A percentile compares a stretch with the other conserved stretches of the same genome.
These are phyloP conservation scores for Blastobasis adustella DNA, from an alignment of 2,888 invertebrate genomes.

Conservation along the genomic window DNA sequence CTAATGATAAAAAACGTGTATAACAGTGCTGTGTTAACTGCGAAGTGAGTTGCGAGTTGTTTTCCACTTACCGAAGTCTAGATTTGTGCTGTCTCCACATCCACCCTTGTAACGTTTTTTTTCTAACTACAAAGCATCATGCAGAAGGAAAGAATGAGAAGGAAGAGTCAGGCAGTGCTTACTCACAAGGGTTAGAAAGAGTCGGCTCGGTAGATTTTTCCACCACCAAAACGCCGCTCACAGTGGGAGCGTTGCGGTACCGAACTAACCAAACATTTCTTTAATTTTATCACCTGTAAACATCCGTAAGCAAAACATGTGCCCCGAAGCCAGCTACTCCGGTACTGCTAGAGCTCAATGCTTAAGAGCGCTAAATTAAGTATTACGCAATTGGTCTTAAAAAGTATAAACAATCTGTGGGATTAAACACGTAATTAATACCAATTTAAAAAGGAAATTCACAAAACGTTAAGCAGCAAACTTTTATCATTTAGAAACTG, in stretches of 20 bases:
- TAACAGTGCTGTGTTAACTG: too few relatives aligned
- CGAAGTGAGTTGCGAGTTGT: too few relatives aligned
- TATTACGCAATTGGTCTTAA: neutral
- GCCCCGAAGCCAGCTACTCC: conserved; percentile 52
- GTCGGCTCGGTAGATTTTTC: conserved; percentile 44
- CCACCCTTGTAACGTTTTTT: too few relatives aligned
- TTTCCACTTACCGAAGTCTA: too few relatives aligned
- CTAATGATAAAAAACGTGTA: too few relatives aligned
- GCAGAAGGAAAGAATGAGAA: conserved; percentile 16
- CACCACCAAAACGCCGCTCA: conserved; percentile 28
- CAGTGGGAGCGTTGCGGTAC: conserved; percentile 55
- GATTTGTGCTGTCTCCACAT: too few relatives aligned
- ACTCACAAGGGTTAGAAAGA: conserved; percentile 56
- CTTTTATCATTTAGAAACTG: too few relatives aligned
- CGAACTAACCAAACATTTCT: conserved; percentile 74
- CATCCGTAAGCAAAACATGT: conserved; percentile 61
- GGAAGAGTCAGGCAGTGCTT: conserved; percentile 13
- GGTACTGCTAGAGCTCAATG: conserved; percentile 20
- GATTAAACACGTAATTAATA: too few relatives aligned
- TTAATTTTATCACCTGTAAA: conserved; percentile 73
- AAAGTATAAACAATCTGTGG: too few relatives aligned
- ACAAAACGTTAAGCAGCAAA: too few relatives aligned
- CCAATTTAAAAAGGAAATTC: too few relatives aligned
- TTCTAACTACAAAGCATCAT: conserved; percentile 3
- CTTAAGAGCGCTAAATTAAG: neutral